Evolutionary conservation across 2,888 invertebrate genomes (phyloP).

Genomic region (Dynastes hyllus): DNA sequence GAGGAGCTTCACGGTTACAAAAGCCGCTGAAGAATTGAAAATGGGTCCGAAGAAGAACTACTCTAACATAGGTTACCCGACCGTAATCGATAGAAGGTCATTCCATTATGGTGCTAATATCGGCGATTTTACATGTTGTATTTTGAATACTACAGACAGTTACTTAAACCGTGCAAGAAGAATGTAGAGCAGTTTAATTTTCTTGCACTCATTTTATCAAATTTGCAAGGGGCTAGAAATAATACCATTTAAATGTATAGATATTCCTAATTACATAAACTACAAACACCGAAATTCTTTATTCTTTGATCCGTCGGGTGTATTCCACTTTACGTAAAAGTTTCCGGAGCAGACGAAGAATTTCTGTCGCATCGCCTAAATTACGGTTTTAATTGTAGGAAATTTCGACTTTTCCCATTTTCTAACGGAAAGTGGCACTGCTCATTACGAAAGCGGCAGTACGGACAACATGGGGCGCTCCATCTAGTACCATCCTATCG

Average conservation of each 20-base stretch:
- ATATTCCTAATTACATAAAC: neutral
- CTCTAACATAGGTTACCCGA: neutral
- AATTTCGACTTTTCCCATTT: slow-evolving; percentile 33
- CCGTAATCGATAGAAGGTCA: neutral
- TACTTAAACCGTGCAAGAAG: neutral
- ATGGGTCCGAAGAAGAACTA: no score
- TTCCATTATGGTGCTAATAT: neutral
- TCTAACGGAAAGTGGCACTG: slow-evolving; percentile 13
- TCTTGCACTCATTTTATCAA: neutral
- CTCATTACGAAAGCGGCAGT: slow-evolving; percentile 5
- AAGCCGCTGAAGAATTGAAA: neutral
- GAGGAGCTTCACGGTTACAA: neutral
- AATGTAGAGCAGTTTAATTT: neutral
- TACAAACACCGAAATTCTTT: neutral
- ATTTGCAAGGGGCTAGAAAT: neutral
- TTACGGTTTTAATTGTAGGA: slow-evolving; percentile 39
- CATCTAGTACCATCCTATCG: neutral
- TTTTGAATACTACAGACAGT: neutral
- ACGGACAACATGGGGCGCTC: neutral
- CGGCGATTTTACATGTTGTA: neutral
- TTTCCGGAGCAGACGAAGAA: slow-evolving; percentile 18
- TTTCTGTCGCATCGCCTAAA: slow-evolving; percentile 31
- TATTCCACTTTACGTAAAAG: slow-evolving; percentile 8
- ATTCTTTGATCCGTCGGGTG: neutral
- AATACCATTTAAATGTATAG: neutral